Evolutionary conservation across 2,797 vertebrate genomes (phyloP).

Genomic region (Buceros bicornis): DNA sequence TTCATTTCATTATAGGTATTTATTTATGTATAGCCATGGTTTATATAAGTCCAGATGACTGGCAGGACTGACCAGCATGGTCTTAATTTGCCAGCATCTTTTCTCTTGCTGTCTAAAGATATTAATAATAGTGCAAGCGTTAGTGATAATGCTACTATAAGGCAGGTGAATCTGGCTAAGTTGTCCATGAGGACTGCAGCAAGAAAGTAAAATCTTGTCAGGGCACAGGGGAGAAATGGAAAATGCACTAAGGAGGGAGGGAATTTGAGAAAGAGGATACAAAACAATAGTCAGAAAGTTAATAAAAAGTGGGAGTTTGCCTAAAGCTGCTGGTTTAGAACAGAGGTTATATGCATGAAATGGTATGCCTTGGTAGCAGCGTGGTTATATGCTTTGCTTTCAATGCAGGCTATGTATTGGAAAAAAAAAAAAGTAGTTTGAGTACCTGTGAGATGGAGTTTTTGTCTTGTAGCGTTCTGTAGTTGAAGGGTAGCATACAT

Average conservation of each 20-base stretch:
- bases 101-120: not conserved
- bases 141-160: not conserved
- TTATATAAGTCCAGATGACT: not conserved
- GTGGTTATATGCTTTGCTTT: not conserved
- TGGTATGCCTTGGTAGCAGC: not conserved
- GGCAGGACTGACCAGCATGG: not conserved
- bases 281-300: not conserved
- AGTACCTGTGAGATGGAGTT: not conserved
- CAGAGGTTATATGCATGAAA: not conserved
- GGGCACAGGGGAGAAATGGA: not conserved
- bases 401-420: not conserved
- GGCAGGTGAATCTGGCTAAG: not conserved
- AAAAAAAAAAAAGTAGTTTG: not conserved
- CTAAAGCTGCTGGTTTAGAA: not conserved
- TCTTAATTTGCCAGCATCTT: not conserved
- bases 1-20: no score
- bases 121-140: rapidly evolving
- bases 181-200: not conserved
- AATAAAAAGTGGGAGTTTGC: not conserved
- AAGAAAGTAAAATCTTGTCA: not conserved
- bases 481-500: not conserved
- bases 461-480: not conserved
- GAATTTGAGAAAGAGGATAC: not conserved
- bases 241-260: not conserved
- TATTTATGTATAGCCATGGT: no score